A percentile compares a stretch with the other conserved stretches of the same genome.
phyloP scores from a whole-genome alignment of 2,113 vertebrate genomes.

The Cryptoleucopteryx plumbea region DNA sequence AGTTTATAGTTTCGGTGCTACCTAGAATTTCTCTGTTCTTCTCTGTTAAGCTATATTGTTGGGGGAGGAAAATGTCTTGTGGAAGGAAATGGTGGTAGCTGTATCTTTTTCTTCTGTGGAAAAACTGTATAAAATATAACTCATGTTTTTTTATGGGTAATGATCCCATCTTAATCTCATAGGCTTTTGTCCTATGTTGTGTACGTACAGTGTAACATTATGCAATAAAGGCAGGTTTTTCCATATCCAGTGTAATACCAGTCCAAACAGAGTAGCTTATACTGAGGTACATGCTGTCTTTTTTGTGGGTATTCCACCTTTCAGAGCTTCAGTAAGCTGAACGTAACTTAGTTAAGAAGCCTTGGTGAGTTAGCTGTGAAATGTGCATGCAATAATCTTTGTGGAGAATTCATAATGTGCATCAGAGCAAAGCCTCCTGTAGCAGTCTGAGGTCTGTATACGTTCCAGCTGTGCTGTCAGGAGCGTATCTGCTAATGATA shows the following conservation, averaged over 20 bases:
- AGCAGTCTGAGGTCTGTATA: neutral
- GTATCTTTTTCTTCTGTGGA: neutral
- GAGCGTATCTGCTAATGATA: neutral
- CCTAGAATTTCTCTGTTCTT: neutral
- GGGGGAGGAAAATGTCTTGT: neutral
- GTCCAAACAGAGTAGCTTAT: neutral
- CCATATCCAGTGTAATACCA: neutral
- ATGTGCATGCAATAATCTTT: neutral
- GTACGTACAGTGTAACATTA: neutral
- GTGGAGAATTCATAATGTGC: neutral
- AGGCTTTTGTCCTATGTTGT: neutral
- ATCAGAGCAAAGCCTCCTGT: neutral
- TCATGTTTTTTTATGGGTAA: neutral
- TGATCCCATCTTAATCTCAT: neutral
- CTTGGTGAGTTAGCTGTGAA: neutral
- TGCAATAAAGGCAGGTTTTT: neutral
- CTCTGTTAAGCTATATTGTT: neutral
- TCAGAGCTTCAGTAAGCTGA: neutral
- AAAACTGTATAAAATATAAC: neutral
- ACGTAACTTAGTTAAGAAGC: fast-evolving
- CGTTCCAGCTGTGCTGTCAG: neutral
- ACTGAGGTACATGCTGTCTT: neutral
- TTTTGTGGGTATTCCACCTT: neutral
- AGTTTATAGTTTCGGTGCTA: neutral
- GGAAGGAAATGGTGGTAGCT: neutral